These are phyloP conservation scores for Triplophysa rosa DNA, from an alignment of 2,113 vertebrate species.

Conservation along the genomic window DNA sequence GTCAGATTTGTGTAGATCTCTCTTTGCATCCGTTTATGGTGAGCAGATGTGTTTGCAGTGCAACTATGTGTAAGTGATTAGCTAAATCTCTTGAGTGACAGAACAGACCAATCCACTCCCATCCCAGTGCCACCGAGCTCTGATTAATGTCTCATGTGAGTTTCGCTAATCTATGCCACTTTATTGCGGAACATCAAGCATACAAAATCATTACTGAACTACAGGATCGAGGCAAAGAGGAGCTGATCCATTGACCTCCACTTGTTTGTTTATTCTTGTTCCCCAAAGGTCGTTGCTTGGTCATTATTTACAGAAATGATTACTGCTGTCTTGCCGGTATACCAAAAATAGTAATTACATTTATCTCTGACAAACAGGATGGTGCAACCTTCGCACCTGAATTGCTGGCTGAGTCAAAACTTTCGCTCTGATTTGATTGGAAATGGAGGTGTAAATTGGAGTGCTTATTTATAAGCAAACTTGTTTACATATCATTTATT, in stretches of 20 bases:
- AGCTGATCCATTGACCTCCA: constrained; percentile 42
- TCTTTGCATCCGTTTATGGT: constrained; percentile 8
- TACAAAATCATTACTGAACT: constrained; percentile 37
- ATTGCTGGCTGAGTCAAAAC: not conserved
- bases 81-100: constrained; percentile 30
- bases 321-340: constrained; percentile 9
- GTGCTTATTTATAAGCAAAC: not conserved
- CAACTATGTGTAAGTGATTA: constrained; percentile 41
- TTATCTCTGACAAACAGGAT: constrained; percentile 36
- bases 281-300: constrained; percentile 32
- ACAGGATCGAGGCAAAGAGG: constrained; percentile 19
- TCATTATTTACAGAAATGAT: constrained; percentile 54
- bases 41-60: constrained; percentile 16
- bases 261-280: constrained; percentile 48
- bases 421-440: constrained; percentile 7
- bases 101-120: constrained; percentile 48
- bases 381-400: constrained; percentile 27
- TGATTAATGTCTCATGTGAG: constrained; percentile 57
- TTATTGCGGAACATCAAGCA: constrained; percentile 50
- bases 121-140: constrained; percentile 23
- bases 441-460: constrained; percentile 18
- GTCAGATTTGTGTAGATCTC: too few species aligned
- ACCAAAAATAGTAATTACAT: constrained; percentile 34
- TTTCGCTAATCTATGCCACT: constrained; percentile 52
- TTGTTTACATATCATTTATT: constrained; percentile 9